phyloP scores from a whole-genome alignment of 2,113 vertebrate genomes.

The Lanius collurio region DNA sequence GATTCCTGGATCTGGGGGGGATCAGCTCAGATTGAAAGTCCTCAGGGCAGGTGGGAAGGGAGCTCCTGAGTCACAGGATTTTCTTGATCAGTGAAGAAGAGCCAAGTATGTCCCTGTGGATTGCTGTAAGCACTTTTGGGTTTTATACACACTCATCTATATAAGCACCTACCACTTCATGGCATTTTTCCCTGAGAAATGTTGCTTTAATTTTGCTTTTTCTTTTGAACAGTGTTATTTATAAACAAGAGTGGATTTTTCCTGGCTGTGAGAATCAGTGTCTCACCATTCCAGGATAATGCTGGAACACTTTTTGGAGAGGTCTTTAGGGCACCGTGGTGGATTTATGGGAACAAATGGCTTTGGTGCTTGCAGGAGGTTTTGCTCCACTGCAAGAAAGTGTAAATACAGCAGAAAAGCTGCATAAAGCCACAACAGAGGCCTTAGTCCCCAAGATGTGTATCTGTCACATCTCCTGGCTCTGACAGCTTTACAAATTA shows the following conservation, averaged over 20 bases:
- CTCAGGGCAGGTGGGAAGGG: not conserved
- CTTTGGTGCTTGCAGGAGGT: not conserved
- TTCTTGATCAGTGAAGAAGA: not conserved
- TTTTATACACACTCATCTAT: not conserved
- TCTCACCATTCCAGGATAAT: not conserved
- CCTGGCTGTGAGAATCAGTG: not conserved
- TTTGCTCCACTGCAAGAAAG: not conserved
- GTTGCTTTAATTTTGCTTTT: not conserved
- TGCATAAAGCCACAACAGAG: not conserved
- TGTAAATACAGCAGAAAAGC: not conserved
- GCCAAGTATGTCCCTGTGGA: not conserved
- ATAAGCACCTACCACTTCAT: accelerated
- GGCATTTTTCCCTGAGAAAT: not conserved
- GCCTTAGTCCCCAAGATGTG: not conserved
- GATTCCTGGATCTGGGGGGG: not conserved
- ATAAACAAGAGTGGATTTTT: not conserved
- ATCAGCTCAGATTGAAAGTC: not conserved
- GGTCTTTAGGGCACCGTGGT: accelerated
- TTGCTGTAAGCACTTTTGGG: not conserved
- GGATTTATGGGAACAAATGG: not conserved
- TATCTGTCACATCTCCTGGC: not conserved
- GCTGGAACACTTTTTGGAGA: not conserved
- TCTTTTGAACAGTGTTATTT: not conserved
- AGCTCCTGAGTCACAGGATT: not conserved
- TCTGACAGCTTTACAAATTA: not conserved